phyloP scores from a whole-genome alignment of 1,140 invertebrate species.

The Leptinotarsa defecta region DNA sequence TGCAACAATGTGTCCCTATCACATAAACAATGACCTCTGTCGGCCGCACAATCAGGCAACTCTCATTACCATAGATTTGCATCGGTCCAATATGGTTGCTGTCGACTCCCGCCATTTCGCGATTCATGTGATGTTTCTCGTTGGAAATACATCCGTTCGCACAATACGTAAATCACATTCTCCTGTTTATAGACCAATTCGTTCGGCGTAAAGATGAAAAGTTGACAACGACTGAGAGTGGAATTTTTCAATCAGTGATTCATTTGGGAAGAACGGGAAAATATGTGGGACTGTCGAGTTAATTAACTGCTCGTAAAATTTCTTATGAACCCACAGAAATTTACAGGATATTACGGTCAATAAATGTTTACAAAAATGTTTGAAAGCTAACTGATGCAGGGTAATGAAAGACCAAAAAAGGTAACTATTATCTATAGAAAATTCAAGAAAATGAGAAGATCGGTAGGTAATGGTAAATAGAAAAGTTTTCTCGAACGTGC shows the following conservation, averaged over 20 bases:
- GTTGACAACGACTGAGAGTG: constrained; percentile 12
- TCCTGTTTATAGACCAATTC: constrained; percentile 18
- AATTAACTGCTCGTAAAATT: too few species aligned
- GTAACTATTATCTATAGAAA: too few species aligned
- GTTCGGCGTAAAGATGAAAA: constrained; percentile 17
- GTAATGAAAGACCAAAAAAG: too few species aligned
- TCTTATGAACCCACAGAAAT: too few species aligned
- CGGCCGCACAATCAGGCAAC: constrained; percentile 35
- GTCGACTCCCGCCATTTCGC: constrained; percentile 36
- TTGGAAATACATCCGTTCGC: constrained; percentile 12
- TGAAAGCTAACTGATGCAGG: too few species aligned
- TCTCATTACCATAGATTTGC: constrained; percentile 43
- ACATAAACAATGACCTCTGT: constrained; percentile 41
- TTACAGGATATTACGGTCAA: too few species aligned
- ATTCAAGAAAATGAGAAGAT: too few species aligned
- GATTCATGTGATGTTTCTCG: constrained; percentile 30
- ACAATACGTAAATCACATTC: constrained; percentile 12
- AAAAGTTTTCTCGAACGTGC: too few species aligned
- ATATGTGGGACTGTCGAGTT: background rate
- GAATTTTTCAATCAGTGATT: constrained; percentile 11
- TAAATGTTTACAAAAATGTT: too few species aligned
- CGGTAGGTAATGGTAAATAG: too few species aligned
- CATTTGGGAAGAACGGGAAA: background rate
- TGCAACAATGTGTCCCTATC: constrained; percentile 35
- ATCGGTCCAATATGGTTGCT: constrained; percentile 40